Conservation (phyloP, 2,113 vertebrate species). For the Tricholaema leucomelas region DNA sequence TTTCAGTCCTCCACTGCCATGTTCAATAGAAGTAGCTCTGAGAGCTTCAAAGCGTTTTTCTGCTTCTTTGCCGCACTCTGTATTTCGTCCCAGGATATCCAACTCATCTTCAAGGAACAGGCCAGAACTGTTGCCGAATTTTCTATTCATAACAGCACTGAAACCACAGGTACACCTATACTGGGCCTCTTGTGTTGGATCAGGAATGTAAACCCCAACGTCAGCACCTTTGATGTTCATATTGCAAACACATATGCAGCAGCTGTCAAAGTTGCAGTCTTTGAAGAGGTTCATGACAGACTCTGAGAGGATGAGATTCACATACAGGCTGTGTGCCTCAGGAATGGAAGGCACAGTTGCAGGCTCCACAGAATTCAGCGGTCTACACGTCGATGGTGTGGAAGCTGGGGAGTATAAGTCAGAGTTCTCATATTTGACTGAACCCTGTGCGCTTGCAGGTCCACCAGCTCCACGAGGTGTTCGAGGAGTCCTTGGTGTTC, state of each 20-base stretch:
- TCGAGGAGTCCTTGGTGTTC: constrained; percentile 92
- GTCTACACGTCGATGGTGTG: constrained; percentile 94
- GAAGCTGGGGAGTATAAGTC: constrained; percentile 96
- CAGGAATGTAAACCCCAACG: constrained; percentile 95
- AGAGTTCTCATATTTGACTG: constrained; percentile 94
- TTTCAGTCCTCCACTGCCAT: constrained; percentile 79
- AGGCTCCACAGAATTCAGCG: constrained; percentile 95
- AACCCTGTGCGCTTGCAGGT: constrained; percentile 94
- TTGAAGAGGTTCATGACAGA: constrained; percentile 98
- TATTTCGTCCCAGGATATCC: constrained; percentile 93
- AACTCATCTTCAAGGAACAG: constrained; percentile 98
- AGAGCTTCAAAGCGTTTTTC: constrained; percentile 94
- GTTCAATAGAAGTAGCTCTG: constrained; percentile 82
- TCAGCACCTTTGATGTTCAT: constrained; percentile 99
- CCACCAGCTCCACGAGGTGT: constrained; percentile 89
- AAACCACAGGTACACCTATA: constrained; percentile 94
- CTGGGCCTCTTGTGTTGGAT: constrained; percentile 88
- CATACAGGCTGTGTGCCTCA: constrained; percentile 98
- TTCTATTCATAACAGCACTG: constrained; percentile 96
- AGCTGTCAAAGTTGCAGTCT: constrained; percentile 99
- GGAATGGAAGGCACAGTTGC: constrained; percentile 94
- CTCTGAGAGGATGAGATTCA: constrained; percentile 97
- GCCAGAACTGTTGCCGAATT: constrained; percentile 93
- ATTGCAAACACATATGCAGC: constrained; percentile 98
- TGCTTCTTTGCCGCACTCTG: constrained; percentile 90